These are phyloP conservation scores for Chaitophorus viminalis DNA, from an alignment of 2,888 invertebrate species.

Conservation along the genomic window DNA sequence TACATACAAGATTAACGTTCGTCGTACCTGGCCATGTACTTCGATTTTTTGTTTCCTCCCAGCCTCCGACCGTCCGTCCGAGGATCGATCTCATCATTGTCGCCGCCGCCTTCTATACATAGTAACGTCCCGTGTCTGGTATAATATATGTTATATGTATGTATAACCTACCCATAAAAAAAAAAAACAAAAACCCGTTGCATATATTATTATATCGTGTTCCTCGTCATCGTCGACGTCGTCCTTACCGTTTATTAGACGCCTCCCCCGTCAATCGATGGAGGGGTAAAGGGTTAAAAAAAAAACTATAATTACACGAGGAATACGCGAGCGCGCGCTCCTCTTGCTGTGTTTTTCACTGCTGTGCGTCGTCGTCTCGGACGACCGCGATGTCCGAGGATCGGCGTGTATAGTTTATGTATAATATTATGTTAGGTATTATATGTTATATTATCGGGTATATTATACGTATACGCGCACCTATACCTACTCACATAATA, in stretches of 20 bases:
- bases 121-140: not conserved
- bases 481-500: too few species aligned
- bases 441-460: not conserved
- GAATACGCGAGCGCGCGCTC: not conserved
- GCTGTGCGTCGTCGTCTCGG: too few species aligned
- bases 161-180: not conserved
- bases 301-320: not conserved
- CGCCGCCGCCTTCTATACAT: not conserved
- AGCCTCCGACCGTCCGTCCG: not conserved
- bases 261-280: not conserved
- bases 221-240: not conserved
- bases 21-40: not conserved
- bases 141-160: not conserved
- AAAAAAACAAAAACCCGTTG: not conserved
- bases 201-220: not conserved
- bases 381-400: not conserved
- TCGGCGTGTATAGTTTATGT: not conserved
- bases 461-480: not conserved
- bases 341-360: not conserved
- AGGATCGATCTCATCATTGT: not conserved
- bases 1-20: not conserved
- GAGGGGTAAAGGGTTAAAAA: not conserved
- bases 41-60: not conserved
- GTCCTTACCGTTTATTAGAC: constrained; percentile 6
- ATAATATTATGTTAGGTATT: not conserved